Evolutionary conservation across 2,113 vertebrate species (phyloP).

Genomic region (Recurvirostra avosetta): DNA sequence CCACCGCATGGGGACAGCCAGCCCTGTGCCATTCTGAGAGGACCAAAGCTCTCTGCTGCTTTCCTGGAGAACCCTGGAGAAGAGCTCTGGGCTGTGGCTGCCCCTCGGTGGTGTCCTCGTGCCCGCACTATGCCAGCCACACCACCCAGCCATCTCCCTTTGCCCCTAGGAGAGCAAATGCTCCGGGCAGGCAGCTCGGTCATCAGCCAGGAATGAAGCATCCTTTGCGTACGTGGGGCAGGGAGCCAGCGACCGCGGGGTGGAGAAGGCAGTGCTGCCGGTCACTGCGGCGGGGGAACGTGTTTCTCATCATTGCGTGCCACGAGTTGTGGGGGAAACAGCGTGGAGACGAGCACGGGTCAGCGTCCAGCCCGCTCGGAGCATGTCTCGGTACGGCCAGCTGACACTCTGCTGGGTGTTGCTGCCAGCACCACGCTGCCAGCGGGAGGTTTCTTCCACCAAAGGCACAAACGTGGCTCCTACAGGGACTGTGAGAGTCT

Average conservation of each 20-base stretch:
- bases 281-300: fast-evolving
- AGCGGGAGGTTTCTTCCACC: background rate
- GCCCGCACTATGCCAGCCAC: fast-evolving
- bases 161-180: background rate
- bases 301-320: background rate
- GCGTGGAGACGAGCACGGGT: background rate
- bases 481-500: background rate
- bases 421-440: fast-evolving
- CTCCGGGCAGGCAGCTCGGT: fast-evolving
- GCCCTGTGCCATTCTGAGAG: background rate
- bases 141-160: background rate
- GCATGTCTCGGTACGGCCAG: fast-evolving
- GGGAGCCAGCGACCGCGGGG: background rate
- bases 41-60: background rate
- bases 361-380: fast-evolving
- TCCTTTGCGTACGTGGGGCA: background rate
- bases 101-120: background rate
- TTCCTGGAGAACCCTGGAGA: background rate
- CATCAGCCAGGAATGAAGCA: background rate
- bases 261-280: background rate
- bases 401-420: background rate
- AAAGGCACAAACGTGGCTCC: background rate
- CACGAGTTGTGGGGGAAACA: background rate
- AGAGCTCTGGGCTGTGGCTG: background rate
- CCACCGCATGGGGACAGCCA: background rate